A percentile compares a stretch with the other conserved stretches of the same genome.
These are phyloP conservation scores for Pachycephala philippinensis DNA, from an alignment of 2,113 vertebrate species.

Conservation along the genomic window DNA sequence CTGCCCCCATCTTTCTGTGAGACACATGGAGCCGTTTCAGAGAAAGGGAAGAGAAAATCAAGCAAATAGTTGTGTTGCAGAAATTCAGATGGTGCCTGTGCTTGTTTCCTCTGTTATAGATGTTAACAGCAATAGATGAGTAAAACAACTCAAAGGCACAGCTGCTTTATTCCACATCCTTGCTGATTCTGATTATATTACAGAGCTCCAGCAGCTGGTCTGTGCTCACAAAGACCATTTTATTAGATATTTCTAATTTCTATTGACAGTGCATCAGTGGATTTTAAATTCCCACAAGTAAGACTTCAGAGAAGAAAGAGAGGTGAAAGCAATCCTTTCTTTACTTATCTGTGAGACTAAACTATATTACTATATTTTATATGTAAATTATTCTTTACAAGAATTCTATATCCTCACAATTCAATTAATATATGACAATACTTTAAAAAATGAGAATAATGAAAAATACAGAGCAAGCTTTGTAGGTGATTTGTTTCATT, in stretches of 20 bases:
- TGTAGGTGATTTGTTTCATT: background rate
- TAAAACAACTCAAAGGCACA: constrained; percentile 62
- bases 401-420: background rate
- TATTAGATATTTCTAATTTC: constrained; percentile 70
- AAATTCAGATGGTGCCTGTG: constrained; percentile 1
- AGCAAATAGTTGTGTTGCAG: background rate
- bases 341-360: constrained; percentile 12
- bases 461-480: background rate
- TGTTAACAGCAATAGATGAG: constrained; percentile 31
- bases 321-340: constrained; percentile 7
- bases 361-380: constrained; percentile 1
- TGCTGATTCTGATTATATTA: constrained; percentile 65
- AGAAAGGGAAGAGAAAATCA: background rate
- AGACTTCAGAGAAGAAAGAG: constrained; percentile 33
- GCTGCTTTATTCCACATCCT: constrained; percentile 70
- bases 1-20: background rate
- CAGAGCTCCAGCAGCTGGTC: constrained; percentile 66
- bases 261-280: constrained; percentile 47
- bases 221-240: constrained; percentile 66
- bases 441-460: constrained; percentile 31
- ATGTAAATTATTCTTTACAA: constrained; percentile 20
- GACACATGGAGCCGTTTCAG: background rate
- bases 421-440: constrained; percentile 40
- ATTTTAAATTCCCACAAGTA: constrained; percentile 54
- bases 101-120: constrained; percentile 43